phyloP scores from a whole-genome alignment of 2,888 invertebrate genomes.

The Crepidodera aurea region DNA sequence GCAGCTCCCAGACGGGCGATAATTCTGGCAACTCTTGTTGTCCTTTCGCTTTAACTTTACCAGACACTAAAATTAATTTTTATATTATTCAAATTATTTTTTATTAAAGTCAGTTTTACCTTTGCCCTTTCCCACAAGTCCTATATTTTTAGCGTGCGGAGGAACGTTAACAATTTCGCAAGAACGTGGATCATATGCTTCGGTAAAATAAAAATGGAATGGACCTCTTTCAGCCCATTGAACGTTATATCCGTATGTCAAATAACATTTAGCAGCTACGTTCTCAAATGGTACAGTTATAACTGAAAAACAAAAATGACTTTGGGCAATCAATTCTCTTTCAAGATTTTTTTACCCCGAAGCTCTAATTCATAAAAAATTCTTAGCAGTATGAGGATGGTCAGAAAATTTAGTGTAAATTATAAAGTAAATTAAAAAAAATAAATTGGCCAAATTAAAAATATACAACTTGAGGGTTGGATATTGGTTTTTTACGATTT shows the following conservation, averaged over 20 bases:
- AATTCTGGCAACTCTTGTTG: constrained; percentile 62
- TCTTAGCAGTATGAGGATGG: too few relatives aligned
- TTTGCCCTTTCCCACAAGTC: constrained; percentile 68
- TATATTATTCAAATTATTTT: too few relatives aligned
- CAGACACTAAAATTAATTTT: constrained; percentile 17
- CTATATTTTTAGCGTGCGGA: constrained; percentile 66
- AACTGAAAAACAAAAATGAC: constrained; percentile 40
- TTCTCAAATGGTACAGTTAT: constrained; percentile 67
- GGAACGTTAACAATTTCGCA: constrained; percentile 71
- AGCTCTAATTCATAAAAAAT: too few relatives aligned
- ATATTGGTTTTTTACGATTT: too few relatives aligned
- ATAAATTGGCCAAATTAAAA: too few relatives aligned
- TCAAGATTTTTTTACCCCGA: too few relatives aligned
- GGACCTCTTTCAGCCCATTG: constrained; percentile 74
- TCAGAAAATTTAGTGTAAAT: too few relatives aligned
- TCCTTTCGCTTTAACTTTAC: constrained; percentile 65
- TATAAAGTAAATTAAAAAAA: not conserved
- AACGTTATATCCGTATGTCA: constrained; percentile 70
- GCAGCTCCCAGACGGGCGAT: constrained; percentile 56
- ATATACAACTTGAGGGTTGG: too few relatives aligned
- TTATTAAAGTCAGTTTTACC: constrained; percentile 57
- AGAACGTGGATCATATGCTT: constrained; percentile 69
- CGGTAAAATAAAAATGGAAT: constrained; percentile 76
- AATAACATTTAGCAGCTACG: constrained; percentile 75
- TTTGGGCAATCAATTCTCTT: not conserved